Evolutionary conservation across 2,888 invertebrate genomes (phyloP), one percentile per base, ranked within the genome.

Genomic region (Scaptomyza caliginosa): DNA sequence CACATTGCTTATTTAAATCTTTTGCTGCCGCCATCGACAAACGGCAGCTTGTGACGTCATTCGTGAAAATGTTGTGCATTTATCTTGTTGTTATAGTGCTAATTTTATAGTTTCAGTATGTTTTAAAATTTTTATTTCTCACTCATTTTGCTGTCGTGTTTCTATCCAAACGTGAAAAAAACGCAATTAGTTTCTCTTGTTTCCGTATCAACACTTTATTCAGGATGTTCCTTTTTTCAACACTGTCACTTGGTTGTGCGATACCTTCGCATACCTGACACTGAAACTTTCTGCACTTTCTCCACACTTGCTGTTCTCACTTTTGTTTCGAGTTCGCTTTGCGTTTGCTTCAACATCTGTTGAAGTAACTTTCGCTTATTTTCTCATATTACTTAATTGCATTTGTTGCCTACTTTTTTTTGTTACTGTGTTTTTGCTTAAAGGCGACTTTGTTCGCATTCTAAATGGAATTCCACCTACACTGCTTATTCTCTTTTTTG

Each of bases 1-100:
- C 13, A 13, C 5, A 13, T 46, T 6, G 17, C 19, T 39, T 7
- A 42, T 42, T 23, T 24, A 8, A 2, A 28, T 23, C 8, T 50
- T 2, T 17, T 34, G 49, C 24, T 50, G 58, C 58, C 38, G 55
- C 38, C 38, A 42, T 40, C 52, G 21, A 59, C 26, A 38, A 49
- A 49, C 51, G 45, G 69, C 60, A 71, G 60, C 56, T 45, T 23
- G 16, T 30, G 39, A 40, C 70, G 74, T 57, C 79, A 77, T 74
- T 77, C 54, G 34, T 7, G 32, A 26, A 34, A 54, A 7, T 34
- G n/a, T 34, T 55, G 13, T 26, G 4, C 30, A 32, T 10, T 30
- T 21, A 6, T n/a, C 8, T 10, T n/a, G 3, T 10, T 16, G 32
- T 34, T 32, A 13, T n/a, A 5, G 2, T n/a, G 30, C 30, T 0